These are phyloP conservation scores for Eutolmus rufibarbis DNA, from an alignment of 2,888 invertebrate species.

Conservation along the genomic window DNA sequence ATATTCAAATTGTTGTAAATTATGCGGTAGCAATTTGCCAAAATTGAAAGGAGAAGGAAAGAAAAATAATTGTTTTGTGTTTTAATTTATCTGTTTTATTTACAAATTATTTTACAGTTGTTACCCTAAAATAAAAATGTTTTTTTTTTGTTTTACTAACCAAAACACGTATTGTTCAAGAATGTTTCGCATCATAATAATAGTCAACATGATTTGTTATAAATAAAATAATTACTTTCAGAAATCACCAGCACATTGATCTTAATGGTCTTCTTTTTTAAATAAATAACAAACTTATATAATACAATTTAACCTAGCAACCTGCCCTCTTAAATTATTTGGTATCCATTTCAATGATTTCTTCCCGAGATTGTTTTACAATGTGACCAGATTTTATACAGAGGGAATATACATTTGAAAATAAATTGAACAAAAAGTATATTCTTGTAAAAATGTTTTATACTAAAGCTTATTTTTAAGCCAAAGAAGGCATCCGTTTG, in stretches of 20 bases:
- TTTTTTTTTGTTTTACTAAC: not conserved
- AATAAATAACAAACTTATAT: conserved; percentile 37
- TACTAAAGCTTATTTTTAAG: not conserved
- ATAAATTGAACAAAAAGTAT: not conserved
- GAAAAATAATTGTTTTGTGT: not conserved
- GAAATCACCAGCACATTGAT: conserved; percentile 15
- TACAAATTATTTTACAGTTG: conserved; percentile 32
- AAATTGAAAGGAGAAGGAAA: not conserved
- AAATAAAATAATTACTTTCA: conserved; percentile 27
- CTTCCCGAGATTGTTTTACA: not conserved
- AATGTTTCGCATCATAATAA: not conserved
- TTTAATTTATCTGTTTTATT: conserved; percentile 14
- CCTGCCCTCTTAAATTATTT: conserved; percentile 34
- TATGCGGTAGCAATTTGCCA: not conserved
- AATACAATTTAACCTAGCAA: not conserved
- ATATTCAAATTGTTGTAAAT: no score
- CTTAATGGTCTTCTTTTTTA: not conserved
- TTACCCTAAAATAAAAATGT: not conserved
- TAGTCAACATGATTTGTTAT: conserved; percentile 3
- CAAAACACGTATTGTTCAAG: not conserved
- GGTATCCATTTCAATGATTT: conserved; percentile 8
- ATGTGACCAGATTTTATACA: conserved; percentile 22
- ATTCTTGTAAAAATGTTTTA: not conserved
- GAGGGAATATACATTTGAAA: not conserved
- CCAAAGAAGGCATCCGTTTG: not conserved